Evolutionary conservation across 2,797 vertebrate species (phyloP), one percentile per base, ranked within the genome.

Genomic region (Perodicticus potto): DNA sequence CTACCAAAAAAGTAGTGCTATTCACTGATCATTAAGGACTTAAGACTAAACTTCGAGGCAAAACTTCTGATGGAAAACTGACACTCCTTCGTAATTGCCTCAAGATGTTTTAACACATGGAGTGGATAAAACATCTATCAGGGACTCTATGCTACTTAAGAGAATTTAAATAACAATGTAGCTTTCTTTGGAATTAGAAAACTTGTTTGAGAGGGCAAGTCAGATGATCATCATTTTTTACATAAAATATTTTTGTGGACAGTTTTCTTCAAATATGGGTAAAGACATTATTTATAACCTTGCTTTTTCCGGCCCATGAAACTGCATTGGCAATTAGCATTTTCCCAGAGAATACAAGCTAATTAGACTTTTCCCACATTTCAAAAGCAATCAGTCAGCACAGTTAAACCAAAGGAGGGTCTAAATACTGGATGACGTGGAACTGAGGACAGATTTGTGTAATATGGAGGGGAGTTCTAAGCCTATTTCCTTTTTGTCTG

Each of bases 11-110:
- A 96, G 89, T 77, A 65, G 72, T 78, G 91, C 61, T 97, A 81
- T 94, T 97, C 95, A 97, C 95, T 97, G 97, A 97, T 74, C 55
- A 93, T 96, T 96, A 95, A 97, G 53, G 85, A 94, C 95, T 97
- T 95, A 96, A 5, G 70, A 43, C 65, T 67, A 96, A 94, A 96
- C 53, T 95, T 69, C 80, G 27, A 97, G n/a, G 45, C 45, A 94
- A 96, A 97, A 96, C 84, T 97, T 88, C 49, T 43, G 10, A 91
- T 94, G 55, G 74, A 93, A 94, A 95, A 70, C 17, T 59, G 94
- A 93, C 6, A 80, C 4, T 0, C 4, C 8, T 78, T 55, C 86
- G 32, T 19, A 57, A 63, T 2, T 0, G 55, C 81, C 45, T 57
- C 32, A 87, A 63, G 94, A 49, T 74, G 25, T 91, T 87, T 91